Evolutionary conservation across 2,888 invertebrate species (phyloP).

Genomic region (Trachelus stipa): DNA sequence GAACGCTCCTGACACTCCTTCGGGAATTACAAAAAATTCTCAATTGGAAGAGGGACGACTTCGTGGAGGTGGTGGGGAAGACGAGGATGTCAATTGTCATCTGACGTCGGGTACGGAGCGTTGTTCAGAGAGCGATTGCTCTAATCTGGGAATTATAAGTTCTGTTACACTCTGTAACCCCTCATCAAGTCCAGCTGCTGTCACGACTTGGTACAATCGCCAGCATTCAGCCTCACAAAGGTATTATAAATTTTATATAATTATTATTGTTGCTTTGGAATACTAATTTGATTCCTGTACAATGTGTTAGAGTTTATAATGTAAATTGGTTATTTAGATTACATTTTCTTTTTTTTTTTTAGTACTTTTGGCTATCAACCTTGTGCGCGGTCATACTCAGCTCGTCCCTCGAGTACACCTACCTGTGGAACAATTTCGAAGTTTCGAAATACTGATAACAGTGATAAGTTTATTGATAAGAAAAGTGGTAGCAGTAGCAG

Average conservation of each 20-base stretch:
- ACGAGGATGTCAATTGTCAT: constrained; percentile 19
- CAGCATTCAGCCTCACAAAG: constrained; percentile 24
- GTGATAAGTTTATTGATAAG: background rate
- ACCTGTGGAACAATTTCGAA: constrained; percentile 15
- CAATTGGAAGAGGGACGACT: constrained; percentile 34
- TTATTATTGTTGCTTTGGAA: background rate
- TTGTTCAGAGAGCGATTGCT: constrained; percentile 29
- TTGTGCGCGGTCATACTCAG: constrained; percentile 12
- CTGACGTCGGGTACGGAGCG: constrained; percentile 22
- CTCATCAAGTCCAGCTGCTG: constrained; percentile 29
- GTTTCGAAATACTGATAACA: constrained; percentile 14
- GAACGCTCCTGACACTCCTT: constrained; percentile 10
- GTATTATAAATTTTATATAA: background rate
- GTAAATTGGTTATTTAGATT: background rate
- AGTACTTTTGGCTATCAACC: constrained; percentile 30
- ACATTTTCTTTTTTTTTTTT: background rate
- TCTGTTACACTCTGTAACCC: constrained; percentile 29
- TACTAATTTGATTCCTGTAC: background rate
- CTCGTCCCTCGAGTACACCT: constrained; percentile 29
- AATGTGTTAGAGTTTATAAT: background rate
- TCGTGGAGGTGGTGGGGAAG: constrained; percentile 39
- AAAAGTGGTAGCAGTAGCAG: constrained; percentile 10
- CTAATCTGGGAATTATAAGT: constrained; percentile 25
- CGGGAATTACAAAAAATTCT: constrained; percentile 3
- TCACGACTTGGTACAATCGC: constrained; percentile 42